Conservation (phyloP, 2,113 vertebrate species). For the Scalopus aquaticus region DNA sequence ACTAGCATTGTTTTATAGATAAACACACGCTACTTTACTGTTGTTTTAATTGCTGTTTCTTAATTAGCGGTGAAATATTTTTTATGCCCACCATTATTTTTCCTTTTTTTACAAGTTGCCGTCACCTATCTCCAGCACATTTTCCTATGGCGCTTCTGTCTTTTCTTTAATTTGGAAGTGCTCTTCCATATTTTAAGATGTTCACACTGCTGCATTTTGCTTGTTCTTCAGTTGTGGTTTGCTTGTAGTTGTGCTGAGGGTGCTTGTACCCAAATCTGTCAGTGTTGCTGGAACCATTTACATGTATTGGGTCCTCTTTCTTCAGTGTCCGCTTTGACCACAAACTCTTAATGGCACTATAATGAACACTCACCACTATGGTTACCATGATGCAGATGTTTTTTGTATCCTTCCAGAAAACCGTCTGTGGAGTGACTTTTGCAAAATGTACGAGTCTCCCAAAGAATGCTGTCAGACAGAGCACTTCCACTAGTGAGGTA, state of each 20-base stretch:
- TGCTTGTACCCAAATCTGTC: neutral
- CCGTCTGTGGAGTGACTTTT: slow-evolving; percentile 87
- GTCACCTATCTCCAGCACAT: neutral
- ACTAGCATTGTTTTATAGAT: neutral
- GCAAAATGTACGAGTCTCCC: slow-evolving; percentile 91
- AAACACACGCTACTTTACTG: neutral
- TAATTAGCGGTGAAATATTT: neutral
- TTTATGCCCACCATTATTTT: neutral
- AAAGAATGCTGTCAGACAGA: slow-evolving; percentile 91
- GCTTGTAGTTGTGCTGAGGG: neutral
- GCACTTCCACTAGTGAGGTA: slow-evolving; percentile 89
- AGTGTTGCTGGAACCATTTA: neutral
- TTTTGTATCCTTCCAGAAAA: slow-evolving; percentile 97
- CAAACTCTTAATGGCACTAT: neutral
- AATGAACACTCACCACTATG: slow-evolving; percentile 82
- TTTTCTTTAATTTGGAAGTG: neutral
- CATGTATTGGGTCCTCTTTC: too few relatives aligned
- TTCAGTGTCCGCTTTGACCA: neutral
- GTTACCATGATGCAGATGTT: slow-evolving; percentile 94
- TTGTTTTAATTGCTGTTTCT: neutral
- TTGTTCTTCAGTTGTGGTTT: neutral
- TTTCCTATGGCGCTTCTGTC: neutral
- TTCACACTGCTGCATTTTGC: accelerated
- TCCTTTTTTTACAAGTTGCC: neutral
- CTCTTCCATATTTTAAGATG: neutral